phyloP scores from a whole-genome alignment of 2,888 invertebrate species.

The Callinectes sapidus region DNA sequence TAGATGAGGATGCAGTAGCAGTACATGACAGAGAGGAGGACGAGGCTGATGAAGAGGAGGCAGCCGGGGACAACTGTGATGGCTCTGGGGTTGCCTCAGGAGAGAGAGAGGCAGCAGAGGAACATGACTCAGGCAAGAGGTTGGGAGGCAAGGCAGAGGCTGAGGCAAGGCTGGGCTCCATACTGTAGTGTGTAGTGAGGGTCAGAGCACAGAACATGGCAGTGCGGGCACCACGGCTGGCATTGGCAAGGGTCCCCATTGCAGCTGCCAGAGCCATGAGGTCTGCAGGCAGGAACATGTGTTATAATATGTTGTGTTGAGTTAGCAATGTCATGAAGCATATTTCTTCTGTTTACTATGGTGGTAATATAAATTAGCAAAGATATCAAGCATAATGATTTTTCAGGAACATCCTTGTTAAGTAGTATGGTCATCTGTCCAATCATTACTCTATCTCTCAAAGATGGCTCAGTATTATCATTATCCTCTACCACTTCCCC shows the following conservation, averaged over 20 bases:
- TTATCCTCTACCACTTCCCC: background rate
- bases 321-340: background rate
- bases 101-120: conserved; percentile 48
- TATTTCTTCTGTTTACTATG: no score
- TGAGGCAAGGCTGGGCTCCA: conserved; percentile 65
- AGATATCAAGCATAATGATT: no score
- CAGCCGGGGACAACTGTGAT: conserved; percentile 29
- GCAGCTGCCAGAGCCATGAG: conserved; percentile 65
- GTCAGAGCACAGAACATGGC: conserved; percentile 72
- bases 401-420: no score
- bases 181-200: conserved; percentile 66
- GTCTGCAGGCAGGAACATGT: conserved; percentile 48
- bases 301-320: background rate
- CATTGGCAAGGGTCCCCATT: conserved; percentile 67
- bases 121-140: conserved; percentile 45
- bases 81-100: conserved; percentile 49
- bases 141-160: conserved; percentile 56
- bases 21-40: conserved; percentile 5
- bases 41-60: conserved; percentile 42
- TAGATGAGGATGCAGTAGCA: conserved; percentile 12
- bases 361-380: no score
- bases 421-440: no score
- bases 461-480: no score
- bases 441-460: no score
- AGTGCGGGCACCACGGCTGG: conserved; percentile 70